Percentiles rank a stretch among this genome's conserved stretches.
Evolutionary conservation across 2,888 invertebrate species (phyloP).

Genomic region (Alloplasta piceator): DNA sequence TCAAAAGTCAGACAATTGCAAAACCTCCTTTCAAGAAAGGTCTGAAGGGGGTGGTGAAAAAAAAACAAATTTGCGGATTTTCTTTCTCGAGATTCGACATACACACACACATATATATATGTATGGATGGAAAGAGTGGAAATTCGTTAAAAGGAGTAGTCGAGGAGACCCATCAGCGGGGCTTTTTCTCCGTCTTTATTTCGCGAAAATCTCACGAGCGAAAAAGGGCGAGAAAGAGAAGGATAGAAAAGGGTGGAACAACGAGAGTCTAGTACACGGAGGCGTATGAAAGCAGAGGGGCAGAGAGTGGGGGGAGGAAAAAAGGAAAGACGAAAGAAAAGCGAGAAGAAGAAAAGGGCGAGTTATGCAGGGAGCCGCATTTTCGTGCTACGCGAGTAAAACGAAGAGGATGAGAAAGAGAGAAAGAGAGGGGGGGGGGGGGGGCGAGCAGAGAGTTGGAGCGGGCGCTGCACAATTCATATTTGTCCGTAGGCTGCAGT

Average conservation of each 20-base stretch:
- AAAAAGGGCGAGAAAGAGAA: conserved; percentile 1
- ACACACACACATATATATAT: too few relatives aligned
- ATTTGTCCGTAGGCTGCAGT: conserved; percentile 79
- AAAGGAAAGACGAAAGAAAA: conserved; percentile 19
- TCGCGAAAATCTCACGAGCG: conserved; percentile 41
- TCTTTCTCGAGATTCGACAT: conserved; percentile 33
- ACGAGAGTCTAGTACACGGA: conserved; percentile 14
- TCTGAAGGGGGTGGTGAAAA: conserved; percentile 12
- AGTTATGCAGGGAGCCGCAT: conserved; percentile 48
- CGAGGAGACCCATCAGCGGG: conserved; percentile 55
- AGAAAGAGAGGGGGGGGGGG: conserved; percentile 20
- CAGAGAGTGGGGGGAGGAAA: conserved; percentile 38
- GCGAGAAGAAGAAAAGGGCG: conserved; percentile 48
- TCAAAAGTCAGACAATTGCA: background rate
- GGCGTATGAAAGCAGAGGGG: conserved; percentile 7
- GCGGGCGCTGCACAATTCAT: conserved; percentile 71
- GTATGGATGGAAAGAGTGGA: conserved; percentile 39
- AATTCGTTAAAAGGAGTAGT: conserved; percentile 54
- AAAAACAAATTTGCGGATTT: conserved; percentile 52
- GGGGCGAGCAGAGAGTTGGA: too few relatives aligned
- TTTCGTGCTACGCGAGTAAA: conserved; percentile 42
- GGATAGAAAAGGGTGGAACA: conserved; percentile 19
- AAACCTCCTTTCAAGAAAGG: background rate
- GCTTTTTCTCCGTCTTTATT: conserved; percentile 55
- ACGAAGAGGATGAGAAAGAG: conserved; percentile 10